Evolutionary conservation across 2,888 invertebrate genomes (phyloP), one percentile per base, ranked within the genome.

Genomic region (Papilio demoleus): DNA sequence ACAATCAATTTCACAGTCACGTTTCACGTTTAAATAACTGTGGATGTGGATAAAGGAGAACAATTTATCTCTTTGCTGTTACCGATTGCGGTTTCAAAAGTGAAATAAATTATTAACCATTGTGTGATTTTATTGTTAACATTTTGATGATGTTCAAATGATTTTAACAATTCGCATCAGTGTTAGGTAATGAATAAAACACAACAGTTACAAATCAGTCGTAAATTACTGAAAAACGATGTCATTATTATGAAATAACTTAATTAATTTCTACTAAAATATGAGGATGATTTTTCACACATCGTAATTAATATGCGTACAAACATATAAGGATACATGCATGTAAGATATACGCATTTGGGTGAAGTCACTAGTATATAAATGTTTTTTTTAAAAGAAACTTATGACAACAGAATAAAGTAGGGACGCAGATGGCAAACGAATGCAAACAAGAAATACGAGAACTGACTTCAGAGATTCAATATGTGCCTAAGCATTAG

Each of bases 11-110:
- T 40, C 24, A 17, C 31, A 56, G 53, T 60, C 60, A 40, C 60
- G 38, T 24, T 36, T n/a, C n/a, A 38, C 59, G 60, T 60, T 60
- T 60, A 60, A 60, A 60, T 60, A 60, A 60, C 60, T 60, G 60
- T 24, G 60, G 40, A 60, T 38, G 40, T 60, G 38, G 24, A 60
- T 60, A 40, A 40, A 40, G 27, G 60, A 27, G 40, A 24, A 40
- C 38, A 24, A 60, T 60, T 60, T 40, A 60, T 60, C 40, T 40
- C n/a, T 60, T 8, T 40, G 24, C 60, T 60, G 40, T 38, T n/a
- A 40, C 24, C 60, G 38, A 60, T 60, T 60, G 60, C 38, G 60
- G 40, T 60, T 60, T 60, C 40, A 1, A 59, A 60, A 60, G 24
- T 40, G 40, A 40, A 40, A 60, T 40, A 40, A 40, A 40, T 60